Percentiles rank a stretch among this genome's conserved stretches.
Conservation (phyloP, 2,888 invertebrate genomes). For the Brachypalpus laphriformis region DNA sequence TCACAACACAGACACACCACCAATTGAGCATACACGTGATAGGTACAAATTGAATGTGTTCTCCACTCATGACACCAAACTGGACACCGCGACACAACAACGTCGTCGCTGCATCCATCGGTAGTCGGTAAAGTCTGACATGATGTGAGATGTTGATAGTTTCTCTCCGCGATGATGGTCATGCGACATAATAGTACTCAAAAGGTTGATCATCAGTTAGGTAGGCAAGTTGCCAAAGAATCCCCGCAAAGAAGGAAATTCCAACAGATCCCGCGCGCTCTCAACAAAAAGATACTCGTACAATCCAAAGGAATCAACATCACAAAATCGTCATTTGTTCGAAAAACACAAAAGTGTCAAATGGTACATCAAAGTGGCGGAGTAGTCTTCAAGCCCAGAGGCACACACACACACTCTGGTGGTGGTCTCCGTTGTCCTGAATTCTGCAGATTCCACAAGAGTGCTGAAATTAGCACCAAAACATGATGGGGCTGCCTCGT, state of each 20-base stretch:
- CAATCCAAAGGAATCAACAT: conserved; percentile 73
- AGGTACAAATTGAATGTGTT: conserved; percentile 73
- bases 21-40: conserved; percentile 70
- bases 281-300: conserved; percentile 16
- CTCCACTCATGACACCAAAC: conserved; percentile 62
- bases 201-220: conserved; percentile 69
- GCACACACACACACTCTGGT: conserved; percentile 4
- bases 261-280: conserved; percentile 29
- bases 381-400: conserved; percentile 75
- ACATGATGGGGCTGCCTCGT: conserved; percentile 71
- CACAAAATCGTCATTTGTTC: conserved; percentile 74
- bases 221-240: conserved; percentile 10
- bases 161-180: conserved; percentile 49
- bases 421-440: conserved; percentile 73
- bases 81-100: conserved; percentile 61
- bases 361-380: conserved; percentile 81
- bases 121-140: conserved; percentile 48
- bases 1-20: conserved; percentile 24
- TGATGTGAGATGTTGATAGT: conserved; percentile 60
- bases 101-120: conserved; percentile 10
- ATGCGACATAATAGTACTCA: conserved; percentile 73
- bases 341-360: conserved; percentile 78
- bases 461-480: conserved; percentile 76
- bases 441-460: conserved; percentile 75
- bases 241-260: conserved; percentile 62